Evolutionary conservation across 2,797 vertebrate genomes (phyloP), one percentile per base, ranked within the genome.

Genomic region (Helarctos malayanus): DNA sequence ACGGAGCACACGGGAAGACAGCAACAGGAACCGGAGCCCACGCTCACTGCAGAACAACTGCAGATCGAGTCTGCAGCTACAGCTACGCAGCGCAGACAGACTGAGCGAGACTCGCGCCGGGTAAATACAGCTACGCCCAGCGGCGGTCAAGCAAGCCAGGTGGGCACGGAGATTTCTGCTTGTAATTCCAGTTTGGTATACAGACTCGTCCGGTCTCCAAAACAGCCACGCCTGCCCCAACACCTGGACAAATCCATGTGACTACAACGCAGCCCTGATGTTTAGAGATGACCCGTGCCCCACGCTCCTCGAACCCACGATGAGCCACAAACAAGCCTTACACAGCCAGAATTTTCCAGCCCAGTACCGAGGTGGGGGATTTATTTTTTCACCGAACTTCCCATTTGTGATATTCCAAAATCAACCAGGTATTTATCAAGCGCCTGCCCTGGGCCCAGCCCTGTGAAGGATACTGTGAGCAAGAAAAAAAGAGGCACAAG

Each of bases 181-280:
- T 29, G 5, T 7, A 45, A 84, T 71, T 56, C 89, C 32, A 76
- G 65, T 23, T 82, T 75, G 73, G 35, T 32, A 59, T 35, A 71
- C 56, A 95, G 87, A 97, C 86, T 83, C 79, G 21, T 18, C 18
- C 49, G 59, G 57, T 80, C 83, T 94, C 87, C 89, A 91, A 95
- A 91, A 93, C 0, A 80, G 86, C 23, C 87, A 76, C 8, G 41
- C 47, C 29, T 7, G 32, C 75, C 27, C 19, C 49, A 56, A 47
- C 41, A 71, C 88, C 19, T 61, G 35, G 49, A 41, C 56, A 90
- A 45, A 81, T 73, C 59, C 11, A 3, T 1, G n/a, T 5, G 69
- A 45, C 27, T 38, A 32, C 63, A 68, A 76, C 2, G 0, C 56
- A 87, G 65, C n/a, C 73, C 57, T 41, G n/a, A 73, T 27, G 59